Conservation (phyloP, 2,888 invertebrate genomes). For the Ellobium chinense region DNA sequence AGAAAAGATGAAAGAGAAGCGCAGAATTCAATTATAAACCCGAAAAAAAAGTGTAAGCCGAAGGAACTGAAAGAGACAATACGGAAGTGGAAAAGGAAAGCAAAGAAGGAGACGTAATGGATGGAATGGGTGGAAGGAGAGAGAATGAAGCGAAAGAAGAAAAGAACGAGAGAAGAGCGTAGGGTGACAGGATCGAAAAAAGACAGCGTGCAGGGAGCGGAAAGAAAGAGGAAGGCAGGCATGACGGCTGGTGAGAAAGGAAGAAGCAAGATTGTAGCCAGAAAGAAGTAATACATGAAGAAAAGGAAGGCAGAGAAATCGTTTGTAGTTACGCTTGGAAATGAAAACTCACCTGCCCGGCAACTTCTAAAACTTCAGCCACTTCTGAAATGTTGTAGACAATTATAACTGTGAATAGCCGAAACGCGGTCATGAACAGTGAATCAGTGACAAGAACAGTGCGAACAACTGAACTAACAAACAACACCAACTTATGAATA, state of each 20-base stretch:
- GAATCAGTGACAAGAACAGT: no score
- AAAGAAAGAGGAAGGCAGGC: not conserved
- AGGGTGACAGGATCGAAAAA: conserved; percentile 8
- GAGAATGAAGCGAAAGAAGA: conserved; percentile 16
- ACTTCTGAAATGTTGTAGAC: no score
- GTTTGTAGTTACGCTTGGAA: conserved; percentile 1
- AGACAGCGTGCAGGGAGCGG: not conserved
- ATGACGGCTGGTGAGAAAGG: not conserved
- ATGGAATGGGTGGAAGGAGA: not conserved
- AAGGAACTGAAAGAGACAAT: not conserved
- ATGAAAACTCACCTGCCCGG: not conserved
- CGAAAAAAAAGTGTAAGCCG: not conserved
- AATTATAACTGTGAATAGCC: no score
- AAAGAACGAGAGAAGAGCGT: conserved; percentile 39
- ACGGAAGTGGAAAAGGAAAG: not conserved
- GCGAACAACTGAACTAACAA: no score
- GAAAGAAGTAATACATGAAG: not conserved
- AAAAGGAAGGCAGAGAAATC: not conserved
- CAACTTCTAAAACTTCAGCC: no score
- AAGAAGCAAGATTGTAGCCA: not conserved
- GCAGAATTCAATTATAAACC: no score
- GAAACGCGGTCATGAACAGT: not conserved
- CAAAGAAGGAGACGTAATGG: conserved; percentile 21
- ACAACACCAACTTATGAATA: no score
- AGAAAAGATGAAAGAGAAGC: no score